phyloP scores from a whole-genome alignment of 2,113 vertebrate species.

The Barnardius zonarius region DNA sequence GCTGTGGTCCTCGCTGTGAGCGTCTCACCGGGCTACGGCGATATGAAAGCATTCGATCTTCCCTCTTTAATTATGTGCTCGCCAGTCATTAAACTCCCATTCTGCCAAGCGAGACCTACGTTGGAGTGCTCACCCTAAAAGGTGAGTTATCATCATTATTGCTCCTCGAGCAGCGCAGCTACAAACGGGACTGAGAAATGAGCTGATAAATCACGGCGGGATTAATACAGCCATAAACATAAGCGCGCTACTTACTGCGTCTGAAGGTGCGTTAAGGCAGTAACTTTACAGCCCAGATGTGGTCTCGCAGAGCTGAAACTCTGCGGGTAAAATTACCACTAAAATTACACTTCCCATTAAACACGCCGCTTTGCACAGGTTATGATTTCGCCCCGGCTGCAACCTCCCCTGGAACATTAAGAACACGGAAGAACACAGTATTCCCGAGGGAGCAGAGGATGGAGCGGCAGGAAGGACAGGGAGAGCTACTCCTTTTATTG shows the following conservation, averaged over 20 bases:
- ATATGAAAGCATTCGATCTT: not conserved
- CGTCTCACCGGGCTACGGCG: not conserved
- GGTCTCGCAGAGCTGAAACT: not conserved
- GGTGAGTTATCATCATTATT: not conserved
- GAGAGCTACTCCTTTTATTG: conserved; percentile 23
- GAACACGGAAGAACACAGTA: rapidly evolving
- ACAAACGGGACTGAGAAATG: not conserved
- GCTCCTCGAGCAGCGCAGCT: not conserved
- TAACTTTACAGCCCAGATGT: conserved; percentile 6
- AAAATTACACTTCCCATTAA: not conserved
- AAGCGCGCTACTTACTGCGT: not conserved
- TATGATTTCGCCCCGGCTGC: not conserved
- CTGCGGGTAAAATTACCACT: not conserved
- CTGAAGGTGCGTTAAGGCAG: not conserved
- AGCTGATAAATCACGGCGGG: not conserved
- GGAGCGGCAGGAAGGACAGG: conserved; percentile 19
- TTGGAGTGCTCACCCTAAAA: not conserved
- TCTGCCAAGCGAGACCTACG: not conserved
- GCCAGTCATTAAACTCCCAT: not conserved
- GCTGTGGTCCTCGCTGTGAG: not conserved
- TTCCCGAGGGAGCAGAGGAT: not conserved
- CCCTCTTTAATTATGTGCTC: not conserved
- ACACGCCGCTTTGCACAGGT: not conserved
- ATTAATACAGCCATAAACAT: not conserved
- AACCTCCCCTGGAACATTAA: not conserved